Conservation (phyloP, 2,113 vertebrate species). For the Piprites chloris region DNA sequence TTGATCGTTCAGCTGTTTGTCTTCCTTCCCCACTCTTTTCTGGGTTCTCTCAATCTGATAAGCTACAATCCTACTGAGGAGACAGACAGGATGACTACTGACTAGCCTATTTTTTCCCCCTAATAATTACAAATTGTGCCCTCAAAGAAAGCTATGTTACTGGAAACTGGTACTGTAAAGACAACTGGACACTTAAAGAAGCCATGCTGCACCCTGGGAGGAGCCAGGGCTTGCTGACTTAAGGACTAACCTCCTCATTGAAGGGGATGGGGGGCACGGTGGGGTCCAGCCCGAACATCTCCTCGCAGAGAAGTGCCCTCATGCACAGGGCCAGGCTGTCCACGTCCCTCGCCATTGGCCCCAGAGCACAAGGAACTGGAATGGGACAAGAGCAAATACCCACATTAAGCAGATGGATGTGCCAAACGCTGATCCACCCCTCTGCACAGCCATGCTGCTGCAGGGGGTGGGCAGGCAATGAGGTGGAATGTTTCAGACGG, state of each 20-base stretch:
- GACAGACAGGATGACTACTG: background rate
- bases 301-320: conserved; percentile 83
- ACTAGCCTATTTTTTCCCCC: background rate
- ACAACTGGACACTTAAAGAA: background rate
- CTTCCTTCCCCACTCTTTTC: background rate
- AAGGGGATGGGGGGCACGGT: conserved; percentile 87
- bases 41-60: background rate
- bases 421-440: background rate
- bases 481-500: background rate
- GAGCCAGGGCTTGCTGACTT: background rate
- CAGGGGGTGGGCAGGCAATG: background rate
- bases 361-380: conserved; percentile 68
- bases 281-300: conserved; percentile 90
- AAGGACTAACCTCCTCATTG: conserved; percentile 71
- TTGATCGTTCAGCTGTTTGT: background rate
- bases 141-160: background rate
- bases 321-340: conserved; percentile 88
- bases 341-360: conserved; percentile 86
- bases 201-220: background rate
- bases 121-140: background rate
- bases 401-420: accelerated
- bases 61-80: background rate
- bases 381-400: background rate
- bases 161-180: background rate
- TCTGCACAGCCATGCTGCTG: accelerated